Percentiles rank a stretch among this genome's conserved stretches.
Evolutionary conservation across 2,113 vertebrate species (phyloP).

Genomic region (Eurystomus gularis): DNA sequence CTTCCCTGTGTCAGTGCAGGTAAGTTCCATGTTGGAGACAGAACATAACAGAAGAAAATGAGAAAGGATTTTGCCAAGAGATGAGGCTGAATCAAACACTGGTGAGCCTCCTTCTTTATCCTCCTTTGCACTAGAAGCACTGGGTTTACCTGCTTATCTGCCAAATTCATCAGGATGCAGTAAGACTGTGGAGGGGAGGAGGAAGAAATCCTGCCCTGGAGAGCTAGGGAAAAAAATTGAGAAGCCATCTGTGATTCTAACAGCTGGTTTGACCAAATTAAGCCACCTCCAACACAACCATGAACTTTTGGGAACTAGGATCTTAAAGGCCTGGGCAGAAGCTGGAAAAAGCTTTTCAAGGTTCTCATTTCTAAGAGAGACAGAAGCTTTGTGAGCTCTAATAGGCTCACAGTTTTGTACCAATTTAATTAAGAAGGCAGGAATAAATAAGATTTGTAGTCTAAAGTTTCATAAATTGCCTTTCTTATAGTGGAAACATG

Average conservation of each 20-base stretch:
- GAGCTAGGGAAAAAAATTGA: neutral
- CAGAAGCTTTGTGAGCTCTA: neutral
- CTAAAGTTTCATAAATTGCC: neutral
- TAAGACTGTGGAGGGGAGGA: accelerated
- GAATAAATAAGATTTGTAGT: neutral
- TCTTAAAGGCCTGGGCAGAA: neutral
- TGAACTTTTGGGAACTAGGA: neutral
- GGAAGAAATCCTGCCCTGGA: neutral
- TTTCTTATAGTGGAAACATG: neutral
- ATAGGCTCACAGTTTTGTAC: neutral
- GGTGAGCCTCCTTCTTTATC: neutral
- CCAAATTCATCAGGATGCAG: neutral
- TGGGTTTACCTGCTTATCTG: neutral
- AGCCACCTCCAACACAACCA: neutral
- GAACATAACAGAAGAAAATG: neutral
- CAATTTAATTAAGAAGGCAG: neutral
- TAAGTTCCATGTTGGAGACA: neutral
- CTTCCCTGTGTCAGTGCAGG: neutral
- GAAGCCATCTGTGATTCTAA: neutral
- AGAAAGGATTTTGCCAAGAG: neutral
- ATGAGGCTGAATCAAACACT: neutral
- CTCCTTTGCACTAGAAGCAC: neutral
- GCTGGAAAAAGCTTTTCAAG: neutral
- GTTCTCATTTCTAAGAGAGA: neutral
- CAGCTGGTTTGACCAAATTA: neutral